Base-by-base conservation (phyloP, 2,113 vertebrate genomes). In the Pyrgilauda ruficollis region DNA sequence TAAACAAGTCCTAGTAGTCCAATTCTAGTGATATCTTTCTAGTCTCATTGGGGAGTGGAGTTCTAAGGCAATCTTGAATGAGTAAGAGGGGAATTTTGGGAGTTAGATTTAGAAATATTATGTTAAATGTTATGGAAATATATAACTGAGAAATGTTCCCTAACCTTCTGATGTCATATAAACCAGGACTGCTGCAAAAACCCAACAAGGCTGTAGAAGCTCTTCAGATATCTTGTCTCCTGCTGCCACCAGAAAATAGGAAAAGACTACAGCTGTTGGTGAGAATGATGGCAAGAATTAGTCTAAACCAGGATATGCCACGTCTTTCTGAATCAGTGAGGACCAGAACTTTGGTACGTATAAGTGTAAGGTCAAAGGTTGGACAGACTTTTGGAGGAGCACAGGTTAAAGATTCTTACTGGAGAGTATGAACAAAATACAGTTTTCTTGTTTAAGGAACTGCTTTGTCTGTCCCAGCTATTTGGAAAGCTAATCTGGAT, bases 161-260 rank as follows among this genome's bases (percentile, higher is more conserved):
- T 21, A 43, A 23, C 31, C 7, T 89, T 41, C n/a, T 63, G 23
- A 17, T 92, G 43, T 76, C 59, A 44, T 84, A 28, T 73, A 80
- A 93, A 94, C 52, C 58, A 98, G 98, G 98, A 94, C 96, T 98
- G 68, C 92, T 98, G 49, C 98, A 98, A 88, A 96, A 97, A 59
- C 97, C 96, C 75, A 96, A 94, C 44, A 94, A 98, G 74, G 98
- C 98, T 3, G 37, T 98, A 24, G 98, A 99, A 97, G 98, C 98
- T 19, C 97, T 99, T 96, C 98, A 98, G 95, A 91, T 98, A 88
- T 98, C 98, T 91, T 98, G 98, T 90, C 98, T 99, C 24, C 96
- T 99, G 33, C 94, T 99, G 73, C 98, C 98, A 31, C 98, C 98
- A 30, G 98, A 98, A 95, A 98, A 98, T 46, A 97, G 98, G 23